phyloP scores from a whole-genome alignment of 2,113 vertebrate genomes.

The Scortum barcoo region DNA sequence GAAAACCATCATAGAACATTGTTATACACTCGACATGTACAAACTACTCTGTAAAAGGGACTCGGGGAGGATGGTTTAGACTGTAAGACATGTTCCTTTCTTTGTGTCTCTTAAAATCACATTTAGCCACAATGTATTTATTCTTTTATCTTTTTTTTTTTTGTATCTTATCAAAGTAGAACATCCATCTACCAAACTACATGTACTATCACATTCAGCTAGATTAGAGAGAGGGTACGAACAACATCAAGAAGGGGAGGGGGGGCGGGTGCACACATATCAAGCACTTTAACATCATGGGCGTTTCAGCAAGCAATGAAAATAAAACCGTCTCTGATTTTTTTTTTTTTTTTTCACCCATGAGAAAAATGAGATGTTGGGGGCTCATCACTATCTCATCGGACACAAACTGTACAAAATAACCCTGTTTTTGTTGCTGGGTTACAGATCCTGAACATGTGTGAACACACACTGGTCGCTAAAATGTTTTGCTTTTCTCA shows the following conservation, averaged over 20 bases:
- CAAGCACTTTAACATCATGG: constrained; percentile 77
- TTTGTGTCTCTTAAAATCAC: constrained; percentile 92
- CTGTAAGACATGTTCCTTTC: constrained; percentile 75
- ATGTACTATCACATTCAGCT: constrained; percentile 91
- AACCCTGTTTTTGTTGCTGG: constrained; percentile 54
- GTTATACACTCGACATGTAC: constrained; percentile 84
- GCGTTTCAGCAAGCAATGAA: constrained; percentile 74
- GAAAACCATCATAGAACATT: constrained; percentile 83
- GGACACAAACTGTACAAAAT: constrained; percentile 75
- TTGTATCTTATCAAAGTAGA: constrained; percentile 86
- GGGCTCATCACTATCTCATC: constrained; percentile 57
- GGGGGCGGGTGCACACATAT: constrained; percentile 70
- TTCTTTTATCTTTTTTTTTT: constrained; percentile 83
- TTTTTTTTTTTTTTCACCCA: too few relatives aligned
- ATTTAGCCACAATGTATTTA: constrained; percentile 87
- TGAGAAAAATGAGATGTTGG: constrained; percentile 66
- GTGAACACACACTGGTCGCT: constrained; percentile 40
- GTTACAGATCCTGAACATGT: constrained; percentile 46
- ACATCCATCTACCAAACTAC: constrained; percentile 94
- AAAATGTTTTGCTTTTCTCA: constrained; percentile 21
- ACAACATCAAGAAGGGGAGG: constrained; percentile 70
- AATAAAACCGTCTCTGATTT: constrained; percentile 36
- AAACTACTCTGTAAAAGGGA: constrained; percentile 82
- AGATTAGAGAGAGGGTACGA: constrained; percentile 81
- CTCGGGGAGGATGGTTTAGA: constrained; percentile 57